Base-by-base conservation (phyloP, 2,797 vertebrate species). In the Erpetoichthys calabaricus region DNA sequence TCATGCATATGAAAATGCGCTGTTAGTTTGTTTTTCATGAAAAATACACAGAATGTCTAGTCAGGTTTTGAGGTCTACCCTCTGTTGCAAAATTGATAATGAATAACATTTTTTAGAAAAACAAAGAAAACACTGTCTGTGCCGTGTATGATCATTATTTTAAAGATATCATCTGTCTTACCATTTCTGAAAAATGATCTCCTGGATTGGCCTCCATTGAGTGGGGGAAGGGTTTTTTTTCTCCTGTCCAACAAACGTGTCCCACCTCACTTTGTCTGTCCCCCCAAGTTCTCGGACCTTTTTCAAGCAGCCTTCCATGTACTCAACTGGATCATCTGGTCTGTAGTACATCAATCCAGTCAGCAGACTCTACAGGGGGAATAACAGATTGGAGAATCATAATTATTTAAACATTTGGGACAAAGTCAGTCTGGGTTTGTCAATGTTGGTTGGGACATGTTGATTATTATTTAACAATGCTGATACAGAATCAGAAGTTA, bases 271-370 rank as follows among this genome's bases (percentile, higher is more conserved):
- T 69, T 91, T 92, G 56, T 97, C 92, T 10, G 89, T 68, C 53
- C 94, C 96, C 6, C 96, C 96, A 3, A 99, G 78, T 67, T 98
- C 94, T 66, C 82, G 85, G 45, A 87, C 92, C 76, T 94, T 97
- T 72, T 92, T 91, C 71, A 98, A 81, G 70, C 94, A 99, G 63
- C 71, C 78, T 79, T 99, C 93, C 76, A 99, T 73, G 79, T 92
- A 99, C 57, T 97, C 94, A 53, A 96, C 70, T n/a, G 96, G 96
- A 74, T 98, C 94, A 60, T 99, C 94, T 0, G 96, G 96, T 53
- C 90, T 92, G 69, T 92, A 89, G 76, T 89, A 96, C 90, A 98
- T 97, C 78, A 99, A 67, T 70, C 96, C 96, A 66, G 97, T 98
- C 75, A 99, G 78, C 69, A 99, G 82, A 70, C 96, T 97, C 96